Evolutionary conservation across 2,797 vertebrate species (phyloP), one percentile per base, ranked within the genome.

Genomic region (Prunella strophiata): DNA sequence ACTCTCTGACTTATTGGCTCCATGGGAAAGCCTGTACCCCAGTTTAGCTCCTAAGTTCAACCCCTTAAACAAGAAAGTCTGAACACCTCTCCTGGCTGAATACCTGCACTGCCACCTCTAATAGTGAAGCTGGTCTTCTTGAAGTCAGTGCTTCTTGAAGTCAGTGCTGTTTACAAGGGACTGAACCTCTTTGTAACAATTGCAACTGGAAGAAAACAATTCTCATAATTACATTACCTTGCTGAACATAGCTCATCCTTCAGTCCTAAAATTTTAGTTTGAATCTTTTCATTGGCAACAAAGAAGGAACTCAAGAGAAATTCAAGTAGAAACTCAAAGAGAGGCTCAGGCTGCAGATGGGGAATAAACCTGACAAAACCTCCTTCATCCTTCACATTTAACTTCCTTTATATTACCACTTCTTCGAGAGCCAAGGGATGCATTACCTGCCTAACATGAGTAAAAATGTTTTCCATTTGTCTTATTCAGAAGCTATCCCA

Each of bases 401-500:
- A 72, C 58, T 74, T 42, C 42, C 34, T 70, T 48, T 20, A 34
- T 62, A 78, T 81, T 73, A 58, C 29, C 32, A 50, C 17, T 62
- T 74, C 48, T 91, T 47, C 70, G 80, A 83, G 30, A 92, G 61
- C 50, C 36, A 61, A 87, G 19, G 47, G 55, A 76, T 29, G 26
- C 29, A 48, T 36, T 87, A 74, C 47, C 78, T 75, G 40, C 32
- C 68, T 65, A 58, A 36, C 3, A 3, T 61, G 51, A 80, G 13
- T 70, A 94, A 89, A 78, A 73, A 78, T 50, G 27, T 78, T 89
- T 80, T 77, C 65, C 42, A 58, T 66, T 78, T 57, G 11, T 84
- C 95, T 96, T 85, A 91, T 65, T 93, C 65, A 71, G 61, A 72
- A 83, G 30, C 54, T 83, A n/a, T 83, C 80, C 76, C 43, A 93